phyloP scores from a whole-genome alignment of 2,888 invertebrate genomes.

The Meteorus cinctellus region DNA sequence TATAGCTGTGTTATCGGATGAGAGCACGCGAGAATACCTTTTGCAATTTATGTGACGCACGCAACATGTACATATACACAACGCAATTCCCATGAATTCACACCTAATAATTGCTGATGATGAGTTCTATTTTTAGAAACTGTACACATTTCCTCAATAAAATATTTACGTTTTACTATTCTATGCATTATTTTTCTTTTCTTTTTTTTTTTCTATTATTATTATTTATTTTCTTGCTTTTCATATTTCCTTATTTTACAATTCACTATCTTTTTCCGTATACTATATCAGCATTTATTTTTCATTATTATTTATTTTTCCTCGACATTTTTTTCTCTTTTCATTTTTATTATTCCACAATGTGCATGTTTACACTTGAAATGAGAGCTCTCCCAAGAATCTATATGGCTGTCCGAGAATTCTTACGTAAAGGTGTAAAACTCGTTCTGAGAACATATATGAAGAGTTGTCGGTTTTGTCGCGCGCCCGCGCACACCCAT shows the following conservation, averaged over 20 bases:
- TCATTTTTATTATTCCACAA: background rate
- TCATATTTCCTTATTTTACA: background rate
- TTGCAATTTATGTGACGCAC: slow-evolving; percentile 14
- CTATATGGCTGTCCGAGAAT: background rate
- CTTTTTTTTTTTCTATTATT: background rate
- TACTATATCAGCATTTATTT: background rate
- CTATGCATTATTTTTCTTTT: background rate
- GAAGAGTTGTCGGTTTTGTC: slow-evolving; percentile 1
- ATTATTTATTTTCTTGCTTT: background rate
- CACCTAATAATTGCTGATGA: slow-evolving; percentile 16
- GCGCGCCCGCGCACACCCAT: background rate
- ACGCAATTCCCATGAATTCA: slow-evolving; percentile 17
- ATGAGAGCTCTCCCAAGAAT: slow-evolving; percentile 23
- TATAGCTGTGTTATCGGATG: slow-evolving; percentile 15
- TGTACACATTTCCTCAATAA: slow-evolving; percentile 5
- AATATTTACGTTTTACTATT: background rate
- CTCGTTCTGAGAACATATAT: slow-evolving; percentile 12
- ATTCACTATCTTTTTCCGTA: background rate
- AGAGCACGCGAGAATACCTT: slow-evolving; percentile 21
- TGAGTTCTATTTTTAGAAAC: slow-evolving; percentile 5
- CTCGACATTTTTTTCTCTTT: background rate
- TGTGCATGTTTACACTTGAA: slow-evolving; percentile 10
- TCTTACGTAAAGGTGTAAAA: slow-evolving; percentile 29
- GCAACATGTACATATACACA: background rate
- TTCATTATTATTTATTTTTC: background rate